Conservation (phyloP, 1,140 invertebrate genomes). For the Drosophila rhopaloa region DNA sequence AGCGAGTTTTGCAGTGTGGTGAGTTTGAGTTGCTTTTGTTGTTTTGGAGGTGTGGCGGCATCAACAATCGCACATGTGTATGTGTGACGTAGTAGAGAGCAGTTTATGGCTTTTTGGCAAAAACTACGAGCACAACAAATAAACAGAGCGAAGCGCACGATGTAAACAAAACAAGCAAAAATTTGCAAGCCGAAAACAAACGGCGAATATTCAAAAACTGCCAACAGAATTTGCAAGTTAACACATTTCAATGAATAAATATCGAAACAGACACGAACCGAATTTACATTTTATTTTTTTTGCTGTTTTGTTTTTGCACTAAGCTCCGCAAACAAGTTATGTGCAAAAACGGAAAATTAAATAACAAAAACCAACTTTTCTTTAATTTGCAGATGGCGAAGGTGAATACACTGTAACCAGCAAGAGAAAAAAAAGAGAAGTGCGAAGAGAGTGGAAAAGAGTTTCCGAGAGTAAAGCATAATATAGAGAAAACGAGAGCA, state of each 20-base stretch:
- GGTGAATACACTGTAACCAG: conserved; percentile 47
- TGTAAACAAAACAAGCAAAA: conserved; percentile 68
- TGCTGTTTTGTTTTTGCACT: conserved; percentile 6
- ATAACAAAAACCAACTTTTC: conserved; percentile 23
- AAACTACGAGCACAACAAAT: conserved; percentile 46
- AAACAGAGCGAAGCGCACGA: conserved; percentile 47
- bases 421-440: conserved; percentile 31
- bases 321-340: conserved; percentile 40
- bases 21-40: conserved; percentile 27
- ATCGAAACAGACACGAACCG: conserved; percentile 37
- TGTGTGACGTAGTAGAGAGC: conserved; percentile 28
- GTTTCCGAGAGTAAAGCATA: not conserved
- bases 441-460: conserved; percentile 4
- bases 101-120: conserved; percentile 38
- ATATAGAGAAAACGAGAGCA: conserved; percentile 3
- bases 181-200: conserved; percentile 33
- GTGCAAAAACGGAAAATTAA: conserved; percentile 27
- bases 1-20: conserved; percentile 40
- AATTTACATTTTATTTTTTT: conserved; percentile 10
- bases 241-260: conserved; percentile 35
- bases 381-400: conserved; percentile 17
- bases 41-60: conserved; percentile 66
- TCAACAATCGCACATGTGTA: conserved; percentile 24
- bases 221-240: conserved; percentile 8
- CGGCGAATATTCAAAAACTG: conserved; percentile 31